Base-by-base conservation (phyloP, 2,888 invertebrate genomes). In the Hipparchia semele region DNA sequence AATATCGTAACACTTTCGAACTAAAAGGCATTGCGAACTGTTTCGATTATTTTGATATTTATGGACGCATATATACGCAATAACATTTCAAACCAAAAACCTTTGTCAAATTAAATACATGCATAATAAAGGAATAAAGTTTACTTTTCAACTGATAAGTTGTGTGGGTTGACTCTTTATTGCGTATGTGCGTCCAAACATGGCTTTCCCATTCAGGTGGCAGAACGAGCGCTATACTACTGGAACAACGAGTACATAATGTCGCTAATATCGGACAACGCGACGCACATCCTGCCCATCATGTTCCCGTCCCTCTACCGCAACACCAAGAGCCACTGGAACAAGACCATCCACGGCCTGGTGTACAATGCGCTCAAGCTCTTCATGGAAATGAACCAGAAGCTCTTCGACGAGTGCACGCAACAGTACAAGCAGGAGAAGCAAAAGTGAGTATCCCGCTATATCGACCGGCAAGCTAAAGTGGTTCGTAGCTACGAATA, bases 211-310 rank as follows among this genome's bases (percentile, higher is more conserved):
- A 23, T 33, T 23, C 39, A 99, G 98, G 99, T 99, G 83, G 99
- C 99, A 72, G 99, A 99, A 92, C 96, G 99, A 86, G 99, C 99
- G 73, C 95, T 99, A 77, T 99, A 99, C 95, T 99, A 98, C 94
- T 99, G 99, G 99, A 99, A 99, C 95, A 99, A 99, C 94, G 99
- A 99, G 95, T 99, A 99, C 95, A 99, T 99, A 88, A 98, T 99
- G 97, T 99, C 99, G 75, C 94, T 99, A 84, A 99, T 99, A 95
- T 98, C 99, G 84, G 99, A 99, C 94, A 99, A 99, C 94, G 99
- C 98, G 90, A 96, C 97, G 82, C 97, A 98, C 89, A 99, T 99
- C 88, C 97, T 99, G 95, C 99, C 99, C 77, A 99, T 99, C 80
- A 99, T 99, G 99, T 99, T 99, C 95, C 99, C 99, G 73, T 98